Percentiles rank a stretch among this genome's conserved stretches.
These are phyloP conservation scores for Hemicrepidius hirtus DNA, from an alignment of 2,888 invertebrate genomes.

Conservation along the genomic window DNA sequence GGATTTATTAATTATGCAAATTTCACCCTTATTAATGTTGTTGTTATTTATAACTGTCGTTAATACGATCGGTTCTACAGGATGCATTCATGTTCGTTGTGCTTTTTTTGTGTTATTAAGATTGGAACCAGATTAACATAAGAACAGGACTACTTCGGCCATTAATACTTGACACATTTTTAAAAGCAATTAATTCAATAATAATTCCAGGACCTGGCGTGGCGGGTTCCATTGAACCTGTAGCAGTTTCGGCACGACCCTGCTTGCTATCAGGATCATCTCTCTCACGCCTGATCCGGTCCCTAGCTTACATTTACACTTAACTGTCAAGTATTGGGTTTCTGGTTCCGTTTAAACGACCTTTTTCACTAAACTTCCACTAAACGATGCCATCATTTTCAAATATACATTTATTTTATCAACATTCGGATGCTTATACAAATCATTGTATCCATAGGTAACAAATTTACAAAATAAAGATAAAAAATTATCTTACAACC, in stretches of 20 bases:
- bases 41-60: conserved; percentile 27
- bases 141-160: conserved; percentile 44
- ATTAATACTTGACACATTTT: conserved; percentile 53
- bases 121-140: conserved; percentile 45
- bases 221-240: conserved; percentile 51
- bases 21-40: conserved; percentile 19
- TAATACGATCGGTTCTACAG: conserved; percentile 29
- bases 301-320: conserved; percentile 40
- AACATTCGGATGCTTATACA: conserved; percentile 52
- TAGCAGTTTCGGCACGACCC: conserved; percentile 45
- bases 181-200: conserved; percentile 51
- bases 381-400: conserved; percentile 24
- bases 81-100: conserved; percentile 34
- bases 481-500: conserved; percentile 34
- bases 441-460: conserved; percentile 49
- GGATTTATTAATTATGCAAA: conserved; percentile 42
- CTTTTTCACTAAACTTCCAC: conserved; percentile 30
- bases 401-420: conserved; percentile 47
- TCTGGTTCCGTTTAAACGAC: conserved; percentile 23
- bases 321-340: conserved; percentile 33
- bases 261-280: conserved; percentile 47
- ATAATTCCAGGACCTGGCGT: conserved; percentile 42
- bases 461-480: conserved; percentile 45
- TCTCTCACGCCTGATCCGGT: conserved; percentile 48
- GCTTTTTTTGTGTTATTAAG: conserved; percentile 38